Percentiles rank a stretch among this genome's conserved stretches.
phyloP scores from a whole-genome alignment of 2,113 vertebrate species.

The Oophaga pumilio region DNA sequence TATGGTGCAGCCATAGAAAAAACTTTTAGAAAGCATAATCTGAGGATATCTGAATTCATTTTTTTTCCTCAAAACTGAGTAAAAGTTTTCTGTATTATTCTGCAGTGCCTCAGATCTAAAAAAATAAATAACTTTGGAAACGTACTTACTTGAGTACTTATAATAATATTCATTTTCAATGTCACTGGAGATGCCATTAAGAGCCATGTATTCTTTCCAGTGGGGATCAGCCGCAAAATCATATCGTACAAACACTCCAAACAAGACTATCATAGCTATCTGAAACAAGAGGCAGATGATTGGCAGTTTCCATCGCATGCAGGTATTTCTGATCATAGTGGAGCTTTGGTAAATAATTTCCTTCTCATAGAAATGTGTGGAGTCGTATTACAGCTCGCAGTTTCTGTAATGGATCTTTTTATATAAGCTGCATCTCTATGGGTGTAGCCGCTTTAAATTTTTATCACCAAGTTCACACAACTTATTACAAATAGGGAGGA shows the following conservation, averaged over 20 bases:
- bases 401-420: background rate
- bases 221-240: constrained; percentile 71
- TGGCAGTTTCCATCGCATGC: constrained; percentile 83
- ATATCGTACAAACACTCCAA: constrained; percentile 89
- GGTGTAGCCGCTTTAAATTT: background rate
- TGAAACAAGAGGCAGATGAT: constrained; percentile 83
- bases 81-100: background rate
- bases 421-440: background rate
- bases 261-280: constrained; percentile 86
- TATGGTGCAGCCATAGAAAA: no score
- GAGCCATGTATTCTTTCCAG: constrained; percentile 69
- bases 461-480: background rate
- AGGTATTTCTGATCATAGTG: constrained; percentile 78
- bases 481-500: background rate
- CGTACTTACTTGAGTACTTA: constrained; percentile 93
- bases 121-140: background rate
- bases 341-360: background rate
- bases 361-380: background rate
- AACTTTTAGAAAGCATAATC: no score
- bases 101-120: background rate
- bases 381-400: background rate
- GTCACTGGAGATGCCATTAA: constrained; percentile 77
- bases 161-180: constrained; percentile 94
- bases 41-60: background rate
- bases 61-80: background rate